Percentiles rank a stretch among this genome's conserved stretches.
Evolutionary conservation across 1,140 invertebrate genomes (phyloP).

Genomic region (Heliconius hewitsoni): DNA sequence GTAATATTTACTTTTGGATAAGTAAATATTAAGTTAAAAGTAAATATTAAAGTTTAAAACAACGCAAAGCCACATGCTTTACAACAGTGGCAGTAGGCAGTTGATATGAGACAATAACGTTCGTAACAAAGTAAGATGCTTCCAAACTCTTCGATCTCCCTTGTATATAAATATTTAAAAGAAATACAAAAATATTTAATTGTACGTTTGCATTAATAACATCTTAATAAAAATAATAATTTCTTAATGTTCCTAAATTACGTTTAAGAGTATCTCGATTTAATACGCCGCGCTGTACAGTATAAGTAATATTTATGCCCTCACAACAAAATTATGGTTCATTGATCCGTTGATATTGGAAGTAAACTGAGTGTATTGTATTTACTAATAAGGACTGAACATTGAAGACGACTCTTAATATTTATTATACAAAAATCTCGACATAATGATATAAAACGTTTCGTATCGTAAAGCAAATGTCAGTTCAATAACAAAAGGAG

Average conservation of each 20-base stretch:
- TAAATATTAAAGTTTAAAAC: too few relatives aligned
- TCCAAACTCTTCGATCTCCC: too few relatives aligned
- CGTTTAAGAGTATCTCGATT: slow-evolving; percentile 6
- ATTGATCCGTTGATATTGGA: slow-evolving; percentile 25
- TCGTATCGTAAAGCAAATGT: slow-evolving; percentile 50
- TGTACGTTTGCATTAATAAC: background rate
- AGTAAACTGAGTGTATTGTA: background rate
- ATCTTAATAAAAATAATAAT: slow-evolving; percentile 14
- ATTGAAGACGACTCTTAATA: slow-evolving; percentile 6
- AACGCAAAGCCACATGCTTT: too few relatives aligned
- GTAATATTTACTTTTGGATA: too few relatives aligned
- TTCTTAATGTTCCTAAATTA: slow-evolving; percentile 12
- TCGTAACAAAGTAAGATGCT: too few relatives aligned
- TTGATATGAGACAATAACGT: too few relatives aligned
- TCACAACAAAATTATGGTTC: slow-evolving; percentile 29
- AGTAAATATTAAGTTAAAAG: too few relatives aligned
- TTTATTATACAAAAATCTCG: slow-evolving; percentile 7
- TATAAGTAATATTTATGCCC: slow-evolving; percentile 5
- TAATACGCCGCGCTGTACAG: background rate
- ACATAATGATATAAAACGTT: slow-evolving; percentile 9
- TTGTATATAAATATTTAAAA: too few relatives aligned
- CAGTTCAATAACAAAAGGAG: slow-evolving; percentile 64
- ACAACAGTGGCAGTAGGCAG: too few relatives aligned
- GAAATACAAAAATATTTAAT: background rate
- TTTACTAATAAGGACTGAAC: slow-evolving; percentile 8